These are phyloP conservation scores for Tamias sibiricus DNA, from an alignment of 2,113 vertebrate genomes.

Conservation along the genomic window DNA sequence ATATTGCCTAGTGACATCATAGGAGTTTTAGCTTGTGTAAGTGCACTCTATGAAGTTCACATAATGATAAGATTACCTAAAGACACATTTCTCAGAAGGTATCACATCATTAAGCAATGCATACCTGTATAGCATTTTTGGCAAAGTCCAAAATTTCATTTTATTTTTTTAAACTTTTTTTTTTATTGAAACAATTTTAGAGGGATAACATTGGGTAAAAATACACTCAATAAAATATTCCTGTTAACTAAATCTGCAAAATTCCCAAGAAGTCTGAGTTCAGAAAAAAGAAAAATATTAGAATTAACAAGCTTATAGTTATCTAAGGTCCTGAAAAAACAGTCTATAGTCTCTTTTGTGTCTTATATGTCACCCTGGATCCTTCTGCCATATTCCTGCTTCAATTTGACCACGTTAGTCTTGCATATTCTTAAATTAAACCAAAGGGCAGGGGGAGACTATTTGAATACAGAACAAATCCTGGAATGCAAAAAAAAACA, in stretches of 20 bases:
- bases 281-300: conserved; percentile 39
- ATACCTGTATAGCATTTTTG: not conserved
- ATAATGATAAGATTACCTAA: not conserved
- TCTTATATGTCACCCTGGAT: not conserved
- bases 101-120: not conserved
- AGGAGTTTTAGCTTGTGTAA: too few relatives aligned
- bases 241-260: conserved; percentile 15
- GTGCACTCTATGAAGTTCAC: too few relatives aligned
- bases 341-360: not conserved
- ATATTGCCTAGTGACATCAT: not conserved
- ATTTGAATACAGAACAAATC: not conserved
- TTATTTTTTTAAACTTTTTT: not conserved
- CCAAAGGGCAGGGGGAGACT: not conserved
- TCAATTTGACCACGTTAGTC: not conserved
- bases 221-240: not conserved
- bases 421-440: conserved; percentile 17
- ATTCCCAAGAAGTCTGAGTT: conserved; percentile 7
- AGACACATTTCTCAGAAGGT: not conserved
- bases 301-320: not conserved
- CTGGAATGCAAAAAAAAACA: not conserved
- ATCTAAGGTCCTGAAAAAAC: not conserved
- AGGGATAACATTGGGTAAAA: not conserved
- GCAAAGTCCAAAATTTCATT: not conserved
- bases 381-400: not conserved
- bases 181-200: conserved; percentile 10